Evolutionary conservation across 2,888 invertebrate genomes (phyloP).

Genomic region (Cephus sareptanus): DNA sequence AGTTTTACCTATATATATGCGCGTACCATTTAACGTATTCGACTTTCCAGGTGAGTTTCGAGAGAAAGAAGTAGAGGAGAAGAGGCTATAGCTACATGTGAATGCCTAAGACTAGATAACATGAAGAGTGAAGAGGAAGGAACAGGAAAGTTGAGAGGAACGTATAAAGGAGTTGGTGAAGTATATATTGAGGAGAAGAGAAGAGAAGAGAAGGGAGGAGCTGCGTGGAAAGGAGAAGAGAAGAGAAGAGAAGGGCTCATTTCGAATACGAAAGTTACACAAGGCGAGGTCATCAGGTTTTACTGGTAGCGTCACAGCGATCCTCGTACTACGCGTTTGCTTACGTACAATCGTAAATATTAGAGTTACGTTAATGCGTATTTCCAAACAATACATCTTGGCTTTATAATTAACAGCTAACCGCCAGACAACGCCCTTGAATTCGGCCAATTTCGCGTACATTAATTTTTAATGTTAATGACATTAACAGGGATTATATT

Average conservation of each 20-base stretch:
- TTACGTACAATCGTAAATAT: not conserved
- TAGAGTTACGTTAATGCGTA: not conserved
- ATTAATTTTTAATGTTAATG: not conserved
- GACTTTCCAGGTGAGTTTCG: not conserved
- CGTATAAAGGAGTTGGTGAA: not conserved
- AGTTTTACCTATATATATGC: not conserved
- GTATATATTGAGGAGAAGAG: not conserved
- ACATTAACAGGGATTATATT: too few species aligned
- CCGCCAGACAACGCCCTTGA: not conserved
- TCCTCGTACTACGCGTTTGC: not conserved
- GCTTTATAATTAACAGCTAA: not conserved
- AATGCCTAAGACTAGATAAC: not conserved
- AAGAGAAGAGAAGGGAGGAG: constrained; percentile 19
- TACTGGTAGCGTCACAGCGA: constrained; percentile 19
- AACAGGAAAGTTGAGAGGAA: not conserved
- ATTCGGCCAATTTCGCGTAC: not conserved
- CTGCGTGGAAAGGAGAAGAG: constrained; percentile 19
- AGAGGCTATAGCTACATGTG: not conserved
- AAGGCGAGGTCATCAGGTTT: constrained; percentile 50
- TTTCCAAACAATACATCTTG: not conserved
- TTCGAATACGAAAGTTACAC: constrained; percentile 47
- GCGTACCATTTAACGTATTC: not conserved
- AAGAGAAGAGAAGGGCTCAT: constrained; percentile 25
- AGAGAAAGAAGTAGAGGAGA: not conserved
- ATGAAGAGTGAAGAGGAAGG: not conserved